Percentiles rank a stretch among this genome's conserved stretches.
Evolutionary conservation across 2,797 vertebrate species (phyloP).

Genomic region (Eulemur coronatus): DNA sequence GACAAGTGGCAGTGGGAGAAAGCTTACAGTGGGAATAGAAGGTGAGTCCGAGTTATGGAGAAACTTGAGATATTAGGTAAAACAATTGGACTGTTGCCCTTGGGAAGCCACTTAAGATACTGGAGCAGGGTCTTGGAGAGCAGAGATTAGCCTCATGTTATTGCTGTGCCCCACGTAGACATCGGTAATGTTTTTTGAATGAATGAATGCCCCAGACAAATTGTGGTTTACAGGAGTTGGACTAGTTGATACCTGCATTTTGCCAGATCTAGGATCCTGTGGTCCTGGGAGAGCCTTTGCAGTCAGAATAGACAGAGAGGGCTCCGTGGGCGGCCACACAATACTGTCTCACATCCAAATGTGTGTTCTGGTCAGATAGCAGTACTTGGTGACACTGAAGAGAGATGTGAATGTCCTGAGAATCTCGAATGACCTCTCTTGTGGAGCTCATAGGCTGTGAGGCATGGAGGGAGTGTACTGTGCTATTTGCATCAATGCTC

Average conservation of each 20-base stretch:
- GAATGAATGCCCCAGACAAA: not conserved
- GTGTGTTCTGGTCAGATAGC: not conserved
- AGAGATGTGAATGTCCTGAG: not conserved
- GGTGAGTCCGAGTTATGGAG: not conserved
- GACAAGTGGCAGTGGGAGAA: not conserved
- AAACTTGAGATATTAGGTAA: not conserved
- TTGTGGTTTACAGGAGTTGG: not conserved
- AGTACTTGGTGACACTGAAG: not conserved
- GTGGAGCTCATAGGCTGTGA: not conserved
- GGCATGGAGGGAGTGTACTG: not conserved
- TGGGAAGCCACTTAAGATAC: not conserved
- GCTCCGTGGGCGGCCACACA: rapidly evolving
- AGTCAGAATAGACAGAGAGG: not conserved
- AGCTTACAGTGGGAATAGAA: not conserved
- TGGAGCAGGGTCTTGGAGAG: not conserved
- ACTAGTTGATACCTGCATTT: not conserved
- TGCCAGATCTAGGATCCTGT: not conserved
- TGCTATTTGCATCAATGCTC: not conserved
- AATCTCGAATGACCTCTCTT: not conserved
- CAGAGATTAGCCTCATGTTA: not conserved
- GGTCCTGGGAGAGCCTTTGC: not conserved
- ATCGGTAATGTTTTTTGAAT: not conserved
- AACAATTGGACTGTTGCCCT: not conserved
- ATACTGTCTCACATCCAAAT: rapidly evolving
- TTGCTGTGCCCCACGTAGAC: too few relatives aligned